Base-by-base conservation (phyloP, 2,797 vertebrate genomes). In the Danio jaintianensis region DNA sequence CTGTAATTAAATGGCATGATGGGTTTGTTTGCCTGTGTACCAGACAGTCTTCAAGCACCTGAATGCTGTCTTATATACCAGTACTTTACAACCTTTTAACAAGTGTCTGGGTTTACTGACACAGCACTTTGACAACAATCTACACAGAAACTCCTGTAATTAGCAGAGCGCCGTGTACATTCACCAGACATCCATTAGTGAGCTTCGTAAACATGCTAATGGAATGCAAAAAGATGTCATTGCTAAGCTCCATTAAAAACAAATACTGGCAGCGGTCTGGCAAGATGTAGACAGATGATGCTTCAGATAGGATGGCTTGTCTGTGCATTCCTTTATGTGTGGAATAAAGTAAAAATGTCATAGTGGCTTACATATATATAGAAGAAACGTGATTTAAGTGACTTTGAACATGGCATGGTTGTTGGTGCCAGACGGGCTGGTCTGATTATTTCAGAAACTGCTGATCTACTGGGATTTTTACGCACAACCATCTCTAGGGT, bases 111-210 rank as follows among this genome's bases (percentile, higher is more conserved):
- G 50, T 62, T 36, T 71, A 82, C 80, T 74, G 78, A 69, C 55
- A 74, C 68, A 82, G 62, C 76, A 58, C 84, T 52, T 43, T 59
- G 52, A 82, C 75, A 80, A 78, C 85, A 81, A 83, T 85, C 78
- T 81, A 50, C 15, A 64, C 50, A 15, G 64, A 70, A 69, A 75
- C 43, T 8, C 64, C 68, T 82, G 72, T 86, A 84, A 87, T 89
- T 89, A 83, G 0, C 71, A 36, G 6, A 22, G 42, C 55, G 7
- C 36, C 43, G 11, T 61, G 15, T 73, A n/a, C 12, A 43, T 36
- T 20, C 69, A 56, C 55, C 47, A 71, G 4, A 13, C 71, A 18
- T 58, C 42, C 20, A 73, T 73, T 29, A 36, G 8, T 47, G 55
- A 45, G 56, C 61, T 80, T 47, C 62, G 68, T 56, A 63, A 72